These are phyloP conservation scores for Ceratosolen fusciceps DNA, from an alignment of 1,140 invertebrate genomes.

Conservation along the genomic window DNA sequence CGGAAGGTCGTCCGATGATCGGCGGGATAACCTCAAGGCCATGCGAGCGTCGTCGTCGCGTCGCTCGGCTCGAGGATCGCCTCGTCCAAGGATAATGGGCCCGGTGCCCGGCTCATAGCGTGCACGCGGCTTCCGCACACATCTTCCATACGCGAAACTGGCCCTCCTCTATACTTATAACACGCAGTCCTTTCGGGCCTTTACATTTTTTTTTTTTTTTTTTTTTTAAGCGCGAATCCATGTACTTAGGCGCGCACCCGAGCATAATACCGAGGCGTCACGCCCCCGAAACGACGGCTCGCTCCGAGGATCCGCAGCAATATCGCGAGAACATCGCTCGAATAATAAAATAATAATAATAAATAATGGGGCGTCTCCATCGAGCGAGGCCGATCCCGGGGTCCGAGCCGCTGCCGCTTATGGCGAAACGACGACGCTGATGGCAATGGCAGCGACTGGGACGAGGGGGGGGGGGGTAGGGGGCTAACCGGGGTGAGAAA, in stretches of 20 bases:
- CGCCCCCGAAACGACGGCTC: constrained; percentile 37
- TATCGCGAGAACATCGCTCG: constrained; percentile 30
- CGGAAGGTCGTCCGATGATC: not conserved
- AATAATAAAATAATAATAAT: constrained; percentile 59
- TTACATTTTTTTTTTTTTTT: too few relatives aligned
- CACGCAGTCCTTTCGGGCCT: constrained; percentile 14
- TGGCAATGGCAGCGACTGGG: not conserved
- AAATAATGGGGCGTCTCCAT: too few relatives aligned
- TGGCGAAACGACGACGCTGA: too few relatives aligned
- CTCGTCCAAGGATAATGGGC: constrained; percentile 57
- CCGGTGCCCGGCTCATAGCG: constrained; percentile 60
- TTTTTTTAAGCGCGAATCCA: constrained; percentile 35
- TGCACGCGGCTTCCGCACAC: constrained; percentile 52
- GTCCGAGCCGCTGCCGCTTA: too few relatives aligned
- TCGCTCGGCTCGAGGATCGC: constrained; percentile 36
- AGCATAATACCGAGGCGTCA: constrained; percentile 21
- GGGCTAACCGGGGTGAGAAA: too few relatives aligned
- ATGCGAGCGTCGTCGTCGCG: constrained; percentile 26
- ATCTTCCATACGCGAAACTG: constrained; percentile 13
- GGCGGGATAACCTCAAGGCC: not conserved
- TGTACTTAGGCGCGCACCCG: constrained; percentile 32
- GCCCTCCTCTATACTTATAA: constrained; percentile 23
- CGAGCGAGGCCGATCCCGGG: too few relatives aligned
- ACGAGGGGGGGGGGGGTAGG: not conserved
- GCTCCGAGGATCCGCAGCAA: not conserved